Conservation (phyloP, 2,113 vertebrate genomes). For the Crotalus horridus region DNA sequence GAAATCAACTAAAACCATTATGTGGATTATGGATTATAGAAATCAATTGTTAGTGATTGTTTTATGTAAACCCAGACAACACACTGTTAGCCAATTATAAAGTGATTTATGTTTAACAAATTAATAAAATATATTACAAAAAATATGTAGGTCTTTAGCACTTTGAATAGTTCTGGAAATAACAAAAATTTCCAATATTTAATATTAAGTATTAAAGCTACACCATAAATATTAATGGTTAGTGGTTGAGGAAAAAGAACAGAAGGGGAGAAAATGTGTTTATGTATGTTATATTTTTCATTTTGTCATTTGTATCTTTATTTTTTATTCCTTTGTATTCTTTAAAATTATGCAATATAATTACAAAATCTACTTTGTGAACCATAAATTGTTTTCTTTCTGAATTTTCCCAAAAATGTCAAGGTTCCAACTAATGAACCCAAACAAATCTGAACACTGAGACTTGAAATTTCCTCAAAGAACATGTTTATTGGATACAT, state of each 20-base stretch:
- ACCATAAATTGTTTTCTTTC: background rate
- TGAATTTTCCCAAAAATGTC: background rate
- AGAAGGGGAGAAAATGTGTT: background rate
- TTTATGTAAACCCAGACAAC: no score
- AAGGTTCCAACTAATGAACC: no score
- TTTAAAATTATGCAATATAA: background rate
- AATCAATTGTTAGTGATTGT: no score
- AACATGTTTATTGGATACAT: no score
- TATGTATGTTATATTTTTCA: background rate
- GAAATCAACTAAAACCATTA: no score
- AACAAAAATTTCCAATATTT: background rate
- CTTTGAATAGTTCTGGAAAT: background rate
- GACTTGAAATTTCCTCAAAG: no score
- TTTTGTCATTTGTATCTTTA: background rate
- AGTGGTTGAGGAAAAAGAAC: background rate
- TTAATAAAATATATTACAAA: no score
- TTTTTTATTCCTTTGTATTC: background rate
- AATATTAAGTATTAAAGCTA: background rate
- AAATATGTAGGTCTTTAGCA: background rate
- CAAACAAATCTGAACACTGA: no score
- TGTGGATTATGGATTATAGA: no score
- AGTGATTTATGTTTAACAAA: no score
- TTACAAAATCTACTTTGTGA: background rate
- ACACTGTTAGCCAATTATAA: no score
- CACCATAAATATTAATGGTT: background rate